These are phyloP conservation scores for Platygyra sinensis DNA, from an alignment of 64 coral and sea anemone genomes.

Conservation along the genomic window DNA sequence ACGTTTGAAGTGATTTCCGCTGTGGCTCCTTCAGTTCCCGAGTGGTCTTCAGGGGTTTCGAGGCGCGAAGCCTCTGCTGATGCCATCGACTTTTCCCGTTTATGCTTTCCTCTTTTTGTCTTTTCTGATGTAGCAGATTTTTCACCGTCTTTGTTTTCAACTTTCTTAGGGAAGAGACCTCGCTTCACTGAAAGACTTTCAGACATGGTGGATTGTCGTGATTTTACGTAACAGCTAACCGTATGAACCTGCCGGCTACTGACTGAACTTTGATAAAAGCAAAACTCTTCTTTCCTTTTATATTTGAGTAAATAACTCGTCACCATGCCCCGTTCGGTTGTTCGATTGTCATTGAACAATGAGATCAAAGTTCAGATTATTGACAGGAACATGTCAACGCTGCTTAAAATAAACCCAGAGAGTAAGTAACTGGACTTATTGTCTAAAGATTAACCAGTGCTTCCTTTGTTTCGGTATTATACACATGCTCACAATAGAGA, in stretches of 20 bases:
- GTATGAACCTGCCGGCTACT: too few relatives aligned
- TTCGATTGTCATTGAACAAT: neutral
- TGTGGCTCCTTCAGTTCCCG: neutral
- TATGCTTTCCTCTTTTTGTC: neutral
- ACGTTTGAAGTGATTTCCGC: neutral
- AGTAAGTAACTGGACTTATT: too few relatives aligned
- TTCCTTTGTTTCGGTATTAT: too few relatives aligned
- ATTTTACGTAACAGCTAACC: too few relatives aligned
- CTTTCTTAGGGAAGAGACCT: neutral
- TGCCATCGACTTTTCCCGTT: neutral
- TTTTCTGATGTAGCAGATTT: neutral
- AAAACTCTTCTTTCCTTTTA: too few relatives aligned
- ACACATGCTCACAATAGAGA: too few relatives aligned
- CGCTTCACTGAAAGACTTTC: neutral
- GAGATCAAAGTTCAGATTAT: neutral
- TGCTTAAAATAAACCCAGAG: too few relatives aligned
- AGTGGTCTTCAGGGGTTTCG: neutral
- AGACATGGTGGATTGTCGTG: too few relatives aligned
- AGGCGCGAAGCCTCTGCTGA: neutral
- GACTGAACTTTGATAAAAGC: too few relatives aligned
- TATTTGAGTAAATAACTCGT: too few relatives aligned
- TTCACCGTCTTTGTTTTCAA: neutral
- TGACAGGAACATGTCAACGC: neutral
- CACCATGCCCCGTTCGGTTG: too few relatives aligned
- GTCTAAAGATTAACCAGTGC: too few relatives aligned